Percentiles rank a stretch among this genome's conserved stretches.
Conservation (phyloP, 2,888 invertebrate species). For the Erebia epiphron region DNA sequence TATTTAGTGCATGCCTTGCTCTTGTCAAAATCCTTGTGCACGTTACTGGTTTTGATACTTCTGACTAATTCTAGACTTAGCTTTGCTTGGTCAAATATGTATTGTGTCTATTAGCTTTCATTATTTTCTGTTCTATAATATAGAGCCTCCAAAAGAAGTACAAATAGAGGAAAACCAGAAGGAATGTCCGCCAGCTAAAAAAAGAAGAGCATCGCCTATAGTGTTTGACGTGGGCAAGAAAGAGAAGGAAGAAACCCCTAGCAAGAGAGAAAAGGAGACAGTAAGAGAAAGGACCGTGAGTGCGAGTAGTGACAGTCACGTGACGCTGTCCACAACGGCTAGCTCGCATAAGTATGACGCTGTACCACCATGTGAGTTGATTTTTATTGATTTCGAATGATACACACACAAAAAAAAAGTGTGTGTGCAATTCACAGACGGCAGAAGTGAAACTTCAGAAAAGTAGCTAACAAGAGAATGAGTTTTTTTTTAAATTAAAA, state of each 20-base stretch:
- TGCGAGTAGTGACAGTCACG: conserved; percentile 70
- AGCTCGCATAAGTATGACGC: conserved; percentile 82
- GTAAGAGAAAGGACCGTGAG: conserved; percentile 75
- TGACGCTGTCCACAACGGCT: conserved; percentile 60
- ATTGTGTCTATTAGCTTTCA: background rate
- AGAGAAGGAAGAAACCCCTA: conserved; percentile 55
- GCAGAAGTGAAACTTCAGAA: too few relatives aligned
- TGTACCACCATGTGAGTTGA: conserved; percentile 81
- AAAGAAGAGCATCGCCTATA: conserved; percentile 81
- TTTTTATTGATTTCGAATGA: background rate
- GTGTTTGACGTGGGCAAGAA: conserved; percentile 76
- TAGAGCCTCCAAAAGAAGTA: conserved; percentile 28
- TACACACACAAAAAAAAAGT: too few relatives aligned
- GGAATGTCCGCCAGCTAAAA: conserved; percentile 54
- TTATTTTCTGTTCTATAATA: background rate
- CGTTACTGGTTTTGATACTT: too few relatives aligned
- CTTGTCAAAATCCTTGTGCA: too few relatives aligned
- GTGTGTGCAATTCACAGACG: too few relatives aligned
- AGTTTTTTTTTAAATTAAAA: too few relatives aligned
- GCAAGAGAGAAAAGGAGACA: conserved; percentile 57
- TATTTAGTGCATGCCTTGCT: too few relatives aligned
- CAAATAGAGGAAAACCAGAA: conserved; percentile 31
- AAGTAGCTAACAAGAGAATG: too few relatives aligned
- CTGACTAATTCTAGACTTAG: too few relatives aligned
- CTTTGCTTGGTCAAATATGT: too few relatives aligned